Conservation (phyloP, 2,888 invertebrate species). For the Oligia strigilis region DNA sequence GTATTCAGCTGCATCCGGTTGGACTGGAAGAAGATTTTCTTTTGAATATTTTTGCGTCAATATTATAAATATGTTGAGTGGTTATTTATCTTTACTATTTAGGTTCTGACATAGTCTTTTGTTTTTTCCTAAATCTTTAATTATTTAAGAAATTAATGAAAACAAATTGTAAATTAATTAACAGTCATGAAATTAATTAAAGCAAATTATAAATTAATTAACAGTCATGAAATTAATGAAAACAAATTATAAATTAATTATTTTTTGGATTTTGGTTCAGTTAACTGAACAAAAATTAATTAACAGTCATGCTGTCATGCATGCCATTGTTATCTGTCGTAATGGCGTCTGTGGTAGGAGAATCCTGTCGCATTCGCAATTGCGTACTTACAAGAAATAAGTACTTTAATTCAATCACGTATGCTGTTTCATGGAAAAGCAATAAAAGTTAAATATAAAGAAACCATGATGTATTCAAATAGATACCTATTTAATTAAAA, state of each 20-base stretch:
- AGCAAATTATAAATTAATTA: too few relatives aligned
- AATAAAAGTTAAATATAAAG: not conserved
- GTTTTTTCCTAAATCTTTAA: not conserved
- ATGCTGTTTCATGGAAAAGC: not conserved
- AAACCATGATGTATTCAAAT: not conserved
- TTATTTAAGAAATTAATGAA: too few relatives aligned
- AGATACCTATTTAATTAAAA: not conserved
- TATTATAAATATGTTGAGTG: not conserved
- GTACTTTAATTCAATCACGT: not conserved
- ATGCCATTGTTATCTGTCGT: not conserved
- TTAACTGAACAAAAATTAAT: not conserved
- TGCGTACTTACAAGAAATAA: not conserved
- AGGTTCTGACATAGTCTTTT: not conserved
- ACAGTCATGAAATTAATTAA: too few relatives aligned
- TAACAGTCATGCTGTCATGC: not conserved
- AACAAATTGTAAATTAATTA: too few relatives aligned
- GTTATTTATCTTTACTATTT: conserved; percentile 3
- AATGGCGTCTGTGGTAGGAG: conserved; percentile 2
- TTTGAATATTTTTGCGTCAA: not conserved
- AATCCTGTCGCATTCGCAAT: not conserved
- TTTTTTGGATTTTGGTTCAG: too few relatives aligned
- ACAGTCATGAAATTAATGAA: too few relatives aligned
- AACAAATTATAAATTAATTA: too few relatives aligned
- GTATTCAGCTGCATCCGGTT: too few relatives aligned
- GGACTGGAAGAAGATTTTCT: not conserved